Conservation (phyloP, 2,113 vertebrate genomes). For the Paedocypris sp. region DNA sequence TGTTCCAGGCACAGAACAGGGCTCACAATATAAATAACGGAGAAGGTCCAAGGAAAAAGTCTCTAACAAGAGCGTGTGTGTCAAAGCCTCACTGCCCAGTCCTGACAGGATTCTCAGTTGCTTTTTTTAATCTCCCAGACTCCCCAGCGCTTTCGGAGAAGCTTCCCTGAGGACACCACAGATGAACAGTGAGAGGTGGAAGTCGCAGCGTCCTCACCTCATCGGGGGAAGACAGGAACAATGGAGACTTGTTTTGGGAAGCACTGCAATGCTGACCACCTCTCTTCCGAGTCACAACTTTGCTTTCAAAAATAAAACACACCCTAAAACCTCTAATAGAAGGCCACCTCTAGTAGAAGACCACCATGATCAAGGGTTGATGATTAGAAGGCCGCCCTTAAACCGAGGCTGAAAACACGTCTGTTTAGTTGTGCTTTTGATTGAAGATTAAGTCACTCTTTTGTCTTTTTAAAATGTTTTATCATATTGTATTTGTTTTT, state of each 20-base stretch:
- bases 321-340: no score
- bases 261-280: slow-evolving; percentile 41
- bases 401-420: no score
- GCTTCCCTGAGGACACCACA: slow-evolving; percentile 30
- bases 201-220: slow-evolving; percentile 50
- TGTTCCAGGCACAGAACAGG: slow-evolving; percentile 21
- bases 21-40: slow-evolving; percentile 26
- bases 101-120: slow-evolving; percentile 26
- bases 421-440: no score
- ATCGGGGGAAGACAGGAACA: slow-evolving; percentile 50
- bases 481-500: no score
- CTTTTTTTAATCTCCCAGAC: slow-evolving; percentile 23
- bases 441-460: no score
- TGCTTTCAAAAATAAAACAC: no score
- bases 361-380: no score
- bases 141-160: slow-evolving; percentile 42
- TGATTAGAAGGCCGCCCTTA: no score
- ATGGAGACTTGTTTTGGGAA: slow-evolving; percentile 48
- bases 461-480: no score
- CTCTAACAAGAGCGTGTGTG: slow-evolving; percentile 18
- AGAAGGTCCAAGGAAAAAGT: slow-evolving; percentile 23
- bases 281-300: no score
- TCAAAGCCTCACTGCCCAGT: slow-evolving; percentile 18
- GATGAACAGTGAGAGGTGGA: slow-evolving; percentile 48
- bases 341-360: no score